Evolutionary conservation across 1,140 invertebrate species (phyloP).

Genomic region (Danaus plexippus): DNA sequence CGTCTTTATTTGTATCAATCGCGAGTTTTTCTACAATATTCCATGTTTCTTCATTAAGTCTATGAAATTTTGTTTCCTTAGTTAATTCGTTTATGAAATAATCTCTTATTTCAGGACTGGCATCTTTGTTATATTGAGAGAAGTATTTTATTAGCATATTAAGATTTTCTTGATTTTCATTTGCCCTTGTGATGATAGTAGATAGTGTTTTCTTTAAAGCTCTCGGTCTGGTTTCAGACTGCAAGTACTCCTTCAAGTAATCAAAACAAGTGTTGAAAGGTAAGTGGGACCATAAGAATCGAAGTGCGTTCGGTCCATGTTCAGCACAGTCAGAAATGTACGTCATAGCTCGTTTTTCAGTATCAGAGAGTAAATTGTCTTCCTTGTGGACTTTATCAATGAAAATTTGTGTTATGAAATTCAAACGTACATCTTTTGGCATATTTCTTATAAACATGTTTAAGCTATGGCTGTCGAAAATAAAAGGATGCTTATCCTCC

Average conservation of each 20-base stretch:
- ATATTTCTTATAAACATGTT: slow-evolving; percentile 30
- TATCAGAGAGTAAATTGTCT: slow-evolving; percentile 10
- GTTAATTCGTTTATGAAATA: slow-evolving; percentile 31
- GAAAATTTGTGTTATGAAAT: slow-evolving; percentile 43
- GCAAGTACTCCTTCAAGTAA: slow-evolving; percentile 35
- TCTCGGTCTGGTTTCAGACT: slow-evolving; percentile 14
- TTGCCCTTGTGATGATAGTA: slow-evolving; percentile 29
- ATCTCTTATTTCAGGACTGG: slow-evolving; percentile 17
- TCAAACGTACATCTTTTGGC: slow-evolving; percentile 31
- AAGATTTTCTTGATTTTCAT: slow-evolving; percentile 25
- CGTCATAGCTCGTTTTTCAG: slow-evolving; percentile 19
- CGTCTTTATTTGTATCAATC: slow-evolving; percentile 24
- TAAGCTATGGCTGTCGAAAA: slow-evolving; percentile 21
- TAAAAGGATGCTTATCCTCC: slow-evolving; percentile 6
- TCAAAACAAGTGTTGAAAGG: slow-evolving; percentile 9
- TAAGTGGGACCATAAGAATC: slow-evolving; percentile 39
- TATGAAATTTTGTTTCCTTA: slow-evolving; percentile 23
- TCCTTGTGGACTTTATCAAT: slow-evolving; percentile 34
- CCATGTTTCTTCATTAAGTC: slow-evolving; percentile 35
- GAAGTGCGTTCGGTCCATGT: slow-evolving; percentile 19
- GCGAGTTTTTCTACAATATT: slow-evolving; percentile 35
- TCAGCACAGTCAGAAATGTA: slow-evolving; percentile 9
- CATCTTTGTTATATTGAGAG: slow-evolving; percentile 30
- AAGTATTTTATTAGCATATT: slow-evolving; percentile 37
- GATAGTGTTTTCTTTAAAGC: slow-evolving; percentile 31